phyloP scores from a whole-genome alignment of 2,888 invertebrate species.

The Lochmaea capreae region DNA sequence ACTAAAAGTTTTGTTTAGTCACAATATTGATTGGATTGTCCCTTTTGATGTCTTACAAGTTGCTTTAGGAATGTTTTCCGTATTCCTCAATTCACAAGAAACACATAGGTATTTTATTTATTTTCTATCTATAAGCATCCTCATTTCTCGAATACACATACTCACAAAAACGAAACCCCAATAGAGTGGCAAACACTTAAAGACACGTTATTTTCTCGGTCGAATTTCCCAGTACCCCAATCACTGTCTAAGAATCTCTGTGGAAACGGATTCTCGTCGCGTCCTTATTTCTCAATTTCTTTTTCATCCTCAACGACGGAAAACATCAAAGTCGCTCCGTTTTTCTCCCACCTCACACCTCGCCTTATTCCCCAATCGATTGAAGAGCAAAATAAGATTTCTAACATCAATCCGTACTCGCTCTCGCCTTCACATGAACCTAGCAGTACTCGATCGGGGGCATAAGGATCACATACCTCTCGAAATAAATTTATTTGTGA shows the following conservation, averaged over 20 bases:
- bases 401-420: conserved; percentile 50
- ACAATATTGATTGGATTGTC: no score
- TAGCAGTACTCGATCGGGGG: conserved; percentile 44
- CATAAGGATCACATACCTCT: conserved; percentile 31
- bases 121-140: background rate
- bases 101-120: background rate
- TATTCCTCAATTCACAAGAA: background rate
- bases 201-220: conserved; percentile 24
- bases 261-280: conserved; percentile 27
- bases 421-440: conserved; percentile 51
- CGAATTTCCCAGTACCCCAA: conserved; percentile 33
- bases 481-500: background rate
- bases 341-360: conserved; percentile 14
- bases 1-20: no score
- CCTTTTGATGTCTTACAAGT: no score
- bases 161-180: conserved; percentile 32
- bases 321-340: conserved; percentile 37
- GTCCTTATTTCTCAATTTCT: conserved; percentile 35
- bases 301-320: conserved; percentile 30
- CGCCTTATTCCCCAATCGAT: conserved; percentile 59
- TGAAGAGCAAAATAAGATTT: conserved; percentile 61
- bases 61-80: background rate
- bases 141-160: conserved; percentile 1
- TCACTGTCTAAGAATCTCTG: conserved; percentile 26
- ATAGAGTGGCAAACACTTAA: conserved; percentile 31